A percentile compares a stretch with the other conserved stretches of the same genome.
Conservation (phyloP, 2,113 vertebrate genomes). For the Odobenus rosmarus region DNA sequence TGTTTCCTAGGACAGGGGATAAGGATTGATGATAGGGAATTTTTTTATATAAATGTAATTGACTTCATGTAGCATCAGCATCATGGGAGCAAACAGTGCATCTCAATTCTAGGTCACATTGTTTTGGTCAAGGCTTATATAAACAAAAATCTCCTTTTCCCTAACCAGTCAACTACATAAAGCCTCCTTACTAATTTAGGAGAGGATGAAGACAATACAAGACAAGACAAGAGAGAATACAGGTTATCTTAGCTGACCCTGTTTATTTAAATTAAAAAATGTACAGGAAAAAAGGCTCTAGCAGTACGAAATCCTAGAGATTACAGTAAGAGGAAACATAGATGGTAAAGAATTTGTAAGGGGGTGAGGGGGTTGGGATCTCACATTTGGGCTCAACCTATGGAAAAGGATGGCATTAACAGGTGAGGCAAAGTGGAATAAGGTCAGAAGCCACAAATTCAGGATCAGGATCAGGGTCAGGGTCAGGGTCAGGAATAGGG, state of each 20-base stretch:
- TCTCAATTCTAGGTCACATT: background rate
- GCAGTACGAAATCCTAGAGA: background rate
- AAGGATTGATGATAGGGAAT: background rate
- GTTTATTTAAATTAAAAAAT: background rate
- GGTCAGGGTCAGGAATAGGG: background rate
- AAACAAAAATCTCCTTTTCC: background rate
- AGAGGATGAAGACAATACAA: background rate
- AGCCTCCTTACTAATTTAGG: background rate
- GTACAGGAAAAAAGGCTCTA: background rate
- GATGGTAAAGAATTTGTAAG: background rate
- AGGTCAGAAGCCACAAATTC: too few species aligned
- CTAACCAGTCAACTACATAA: background rate
- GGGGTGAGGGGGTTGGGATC: rapidly evolving
- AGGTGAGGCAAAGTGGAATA: background rate
- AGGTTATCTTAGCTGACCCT: background rate
- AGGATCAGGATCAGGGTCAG: background rate
- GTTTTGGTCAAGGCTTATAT: background rate
- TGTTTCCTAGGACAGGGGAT: background rate
- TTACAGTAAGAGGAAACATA: background rate
- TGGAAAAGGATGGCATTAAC: background rate
- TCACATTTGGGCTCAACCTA: background rate
- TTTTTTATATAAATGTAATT: background rate
- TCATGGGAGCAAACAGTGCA: too few species aligned
- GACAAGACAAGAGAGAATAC: background rate
- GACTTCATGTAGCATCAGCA: background rate